Evolutionary conservation across 1,140 invertebrate species (phyloP), one percentile per base, ranked within the genome.

Genomic region (Mylabris phalerata): DNA sequence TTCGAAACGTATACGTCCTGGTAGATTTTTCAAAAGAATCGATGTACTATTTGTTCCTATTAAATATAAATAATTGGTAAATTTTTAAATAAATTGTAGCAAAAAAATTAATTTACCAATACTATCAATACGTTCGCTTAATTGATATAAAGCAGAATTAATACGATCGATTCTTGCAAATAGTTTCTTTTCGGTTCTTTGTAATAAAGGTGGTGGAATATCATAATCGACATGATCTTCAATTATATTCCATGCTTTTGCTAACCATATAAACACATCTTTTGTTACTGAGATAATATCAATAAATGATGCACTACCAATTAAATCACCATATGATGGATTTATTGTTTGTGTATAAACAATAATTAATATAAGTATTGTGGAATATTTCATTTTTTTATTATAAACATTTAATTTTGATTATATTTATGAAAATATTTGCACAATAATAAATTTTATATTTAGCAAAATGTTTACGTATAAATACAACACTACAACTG

Each of bases 221-320:
- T 80, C 75, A 3, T 73, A 70, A 9, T 81, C 78, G 7, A 78
- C 76, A 5, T 76, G 74, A 59, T 78, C 73, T 3, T 75, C 75
- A 6, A 86, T 75, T 13, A 84, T 64, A 42, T 85, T 78, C 82
- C 83, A 85, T 2, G 82, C 80, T 54, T 82, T 81, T 0, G 84
- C 65, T 7, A 82, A 69, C 1, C 82, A 77, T 3, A 78, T 75
- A 3, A 79, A 71, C 1, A 85, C 77, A 50, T 84, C 82, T 48
- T 81, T 81, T 7, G 80, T 77, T 4, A 86, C 74, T 60, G 78
- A 75, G 1, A 88, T 62, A 0, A 87, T 74, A 58, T 86, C 84
- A 6, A 82, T 32, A 7, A 32, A 32, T 4, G 32, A 5, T 32
- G 32, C 32, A 4, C 4, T 45, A 45, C 42, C 41, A 10, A 54